Evolutionary conservation across 2,113 vertebrate genomes (phyloP).

Genomic region (Hippoglossus stenolepis): DNA sequence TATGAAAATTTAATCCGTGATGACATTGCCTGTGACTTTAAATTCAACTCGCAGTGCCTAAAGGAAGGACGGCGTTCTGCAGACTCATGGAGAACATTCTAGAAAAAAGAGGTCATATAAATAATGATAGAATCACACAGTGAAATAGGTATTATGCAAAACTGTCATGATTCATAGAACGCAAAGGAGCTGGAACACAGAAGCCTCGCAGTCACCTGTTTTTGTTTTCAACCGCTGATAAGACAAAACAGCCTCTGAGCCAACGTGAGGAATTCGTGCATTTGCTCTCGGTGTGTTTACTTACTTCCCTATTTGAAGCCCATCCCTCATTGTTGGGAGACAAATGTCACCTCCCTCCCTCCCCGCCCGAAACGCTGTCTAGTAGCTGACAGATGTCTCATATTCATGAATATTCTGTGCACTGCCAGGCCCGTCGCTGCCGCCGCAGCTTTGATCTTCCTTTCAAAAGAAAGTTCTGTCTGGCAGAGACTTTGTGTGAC

Average conservation of each 20-base stretch:
- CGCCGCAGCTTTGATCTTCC: slow-evolving; percentile 79
- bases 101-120: slow-evolving; percentile 58
- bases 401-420: slow-evolving; percentile 81
- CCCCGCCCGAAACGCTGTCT: slow-evolving; percentile 50
- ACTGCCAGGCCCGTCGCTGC: slow-evolving; percentile 54
- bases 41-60: slow-evolving; percentile 51
- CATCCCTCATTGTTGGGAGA: slow-evolving; percentile 72
- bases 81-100: slow-evolving; percentile 50
- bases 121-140: slow-evolving; percentile 35
- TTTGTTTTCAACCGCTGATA: slow-evolving; percentile 33
- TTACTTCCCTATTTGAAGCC: slow-evolving; percentile 66
- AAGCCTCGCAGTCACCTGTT: neutral
- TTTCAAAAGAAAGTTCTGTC: slow-evolving; percentile 82
- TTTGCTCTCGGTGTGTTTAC: slow-evolving; percentile 65
- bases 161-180: slow-evolving; percentile 45
- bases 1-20: slow-evolving; percentile 67
- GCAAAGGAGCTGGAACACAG: slow-evolving; percentile 8
- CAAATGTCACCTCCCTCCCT: slow-evolving; percentile 70
- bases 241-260: slow-evolving; percentile 43
- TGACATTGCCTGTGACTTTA: slow-evolving; percentile 73
- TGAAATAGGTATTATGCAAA: slow-evolving; percentile 59
- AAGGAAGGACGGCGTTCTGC: slow-evolving; percentile 65
- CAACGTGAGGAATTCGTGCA: slow-evolving; percentile 36
- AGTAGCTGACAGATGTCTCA: slow-evolving; percentile 80
- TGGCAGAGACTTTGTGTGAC: slow-evolving; percentile 69